Evolutionary conservation across 2,113 vertebrate genomes (phyloP).

Genomic region (Rhynchomys soricoides): DNA sequence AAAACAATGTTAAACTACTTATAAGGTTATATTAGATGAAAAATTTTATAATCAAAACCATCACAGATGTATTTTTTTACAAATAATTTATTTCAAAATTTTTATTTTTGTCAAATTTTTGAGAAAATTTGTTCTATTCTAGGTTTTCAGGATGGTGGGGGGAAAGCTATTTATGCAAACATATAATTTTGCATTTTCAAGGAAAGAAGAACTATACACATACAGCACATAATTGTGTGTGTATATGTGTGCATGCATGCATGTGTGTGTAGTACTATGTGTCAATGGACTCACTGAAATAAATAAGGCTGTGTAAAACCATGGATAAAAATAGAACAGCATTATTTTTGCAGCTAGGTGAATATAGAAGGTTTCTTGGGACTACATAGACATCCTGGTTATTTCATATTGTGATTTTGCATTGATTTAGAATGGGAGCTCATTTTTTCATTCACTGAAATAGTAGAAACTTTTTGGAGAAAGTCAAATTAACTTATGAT

Average conservation of each 20-base stretch:
- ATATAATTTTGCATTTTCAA: background rate
- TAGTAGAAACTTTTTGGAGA: background rate
- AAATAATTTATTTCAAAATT: background rate
- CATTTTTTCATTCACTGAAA: background rate
- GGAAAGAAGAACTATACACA: background rate
- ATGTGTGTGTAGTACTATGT: too few relatives aligned
- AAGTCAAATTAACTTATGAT: slow-evolving; percentile 5
- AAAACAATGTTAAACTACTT: background rate
- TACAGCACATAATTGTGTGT: background rate
- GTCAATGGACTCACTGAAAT: background rate
- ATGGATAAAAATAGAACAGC: background rate
- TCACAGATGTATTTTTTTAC: background rate
- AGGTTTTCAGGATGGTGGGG: background rate
- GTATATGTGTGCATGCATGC: background rate
- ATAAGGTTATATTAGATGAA: background rate
- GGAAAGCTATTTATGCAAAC: background rate
- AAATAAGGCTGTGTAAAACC: background rate
- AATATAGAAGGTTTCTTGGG: background rate
- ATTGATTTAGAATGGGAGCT: background rate
- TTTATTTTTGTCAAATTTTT: too few relatives aligned
- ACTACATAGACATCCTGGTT: rapidly evolving
- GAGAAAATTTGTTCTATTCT: background rate
- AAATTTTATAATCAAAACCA: background rate
- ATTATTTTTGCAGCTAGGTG: too few relatives aligned
- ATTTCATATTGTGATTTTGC: background rate